Conservation (phyloP, 1,140 invertebrate genomes). For the Penaeus chinensis region DNA sequence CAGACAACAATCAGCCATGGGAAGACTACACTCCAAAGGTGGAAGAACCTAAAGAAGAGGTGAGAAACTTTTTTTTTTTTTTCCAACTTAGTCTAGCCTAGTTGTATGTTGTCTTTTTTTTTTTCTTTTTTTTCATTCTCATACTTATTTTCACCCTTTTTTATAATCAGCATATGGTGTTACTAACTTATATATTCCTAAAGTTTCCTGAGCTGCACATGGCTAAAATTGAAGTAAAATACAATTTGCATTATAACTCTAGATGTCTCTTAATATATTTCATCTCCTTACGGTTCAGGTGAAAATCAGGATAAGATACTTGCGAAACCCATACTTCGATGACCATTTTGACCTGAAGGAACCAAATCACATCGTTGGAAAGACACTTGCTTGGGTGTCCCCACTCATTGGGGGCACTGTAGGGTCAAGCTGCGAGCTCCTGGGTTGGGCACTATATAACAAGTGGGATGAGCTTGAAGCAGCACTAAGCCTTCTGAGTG, state of each 20-base stretch:
- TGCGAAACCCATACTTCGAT: constrained; percentile 86
- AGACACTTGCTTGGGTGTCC: constrained; percentile 76
- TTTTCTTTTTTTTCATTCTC: neutral
- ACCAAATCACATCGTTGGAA: constrained; percentile 78
- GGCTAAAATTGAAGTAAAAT: neutral
- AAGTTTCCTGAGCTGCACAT: neutral
- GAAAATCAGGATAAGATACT: constrained; percentile 81
- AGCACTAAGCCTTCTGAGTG: constrained; percentile 48
- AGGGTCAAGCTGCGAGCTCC: constrained; percentile 76
- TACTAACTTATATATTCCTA: neutral
- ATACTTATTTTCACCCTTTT: too few relatives aligned
- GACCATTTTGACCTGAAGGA: constrained; percentile 87
- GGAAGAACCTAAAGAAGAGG: constrained; percentile 63
- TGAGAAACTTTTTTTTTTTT: neutral
- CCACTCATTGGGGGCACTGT: constrained; percentile 69
- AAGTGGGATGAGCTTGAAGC: constrained; percentile 75
- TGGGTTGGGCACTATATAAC: constrained; percentile 78
- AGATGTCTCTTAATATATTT: neutral
- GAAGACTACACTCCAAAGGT: constrained; percentile 66
- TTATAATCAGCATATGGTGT: neutral
- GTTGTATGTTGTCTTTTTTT: neutral
- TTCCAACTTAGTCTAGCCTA: too few relatives aligned
- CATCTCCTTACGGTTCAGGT: constrained; percentile 67
- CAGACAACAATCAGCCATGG: constrained; percentile 72
- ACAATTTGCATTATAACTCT: neutral